These are phyloP conservation scores for Micromys minutus DNA, from an alignment of 2,113 vertebrate genomes.

Conservation along the genomic window DNA sequence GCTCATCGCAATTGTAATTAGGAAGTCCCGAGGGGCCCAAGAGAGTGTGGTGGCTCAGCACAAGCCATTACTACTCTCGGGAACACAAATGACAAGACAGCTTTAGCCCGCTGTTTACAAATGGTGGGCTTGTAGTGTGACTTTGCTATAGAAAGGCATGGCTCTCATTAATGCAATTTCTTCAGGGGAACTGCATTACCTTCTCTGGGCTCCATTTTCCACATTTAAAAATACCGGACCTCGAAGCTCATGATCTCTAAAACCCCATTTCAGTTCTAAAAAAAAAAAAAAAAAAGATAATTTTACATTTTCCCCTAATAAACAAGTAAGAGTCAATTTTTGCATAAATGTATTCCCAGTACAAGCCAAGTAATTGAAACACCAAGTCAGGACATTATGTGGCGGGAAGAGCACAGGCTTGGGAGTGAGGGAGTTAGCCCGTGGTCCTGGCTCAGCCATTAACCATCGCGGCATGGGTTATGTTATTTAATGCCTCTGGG, in stretches of 20 bases:
- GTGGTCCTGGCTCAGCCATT: background rate
- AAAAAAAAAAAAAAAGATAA: constrained; percentile 6
- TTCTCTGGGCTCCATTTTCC: constrained; percentile 1
- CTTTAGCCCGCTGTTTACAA: background rate
- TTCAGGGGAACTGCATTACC: background rate
- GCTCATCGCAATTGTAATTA: background rate
- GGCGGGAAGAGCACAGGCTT: background rate
- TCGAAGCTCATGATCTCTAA: background rate
- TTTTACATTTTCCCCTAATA: background rate
- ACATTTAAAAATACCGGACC: background rate
- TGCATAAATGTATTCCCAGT: background rate
- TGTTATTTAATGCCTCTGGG: background rate
- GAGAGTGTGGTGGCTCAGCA: background rate
- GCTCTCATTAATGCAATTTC: background rate
- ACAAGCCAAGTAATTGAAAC: background rate
- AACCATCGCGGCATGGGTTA: background rate
- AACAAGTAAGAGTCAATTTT: background rate
- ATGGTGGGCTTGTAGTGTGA: too few relatives aligned
- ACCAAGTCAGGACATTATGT: background rate
- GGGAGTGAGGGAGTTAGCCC: background rate
- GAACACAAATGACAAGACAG: background rate
- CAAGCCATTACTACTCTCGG: background rate
- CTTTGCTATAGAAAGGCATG: background rate
- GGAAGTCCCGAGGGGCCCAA: background rate
- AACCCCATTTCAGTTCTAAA: background rate